Conservation (phyloP, 2,888 invertebrate genomes). For the Trachelus iudaicus region DNA sequence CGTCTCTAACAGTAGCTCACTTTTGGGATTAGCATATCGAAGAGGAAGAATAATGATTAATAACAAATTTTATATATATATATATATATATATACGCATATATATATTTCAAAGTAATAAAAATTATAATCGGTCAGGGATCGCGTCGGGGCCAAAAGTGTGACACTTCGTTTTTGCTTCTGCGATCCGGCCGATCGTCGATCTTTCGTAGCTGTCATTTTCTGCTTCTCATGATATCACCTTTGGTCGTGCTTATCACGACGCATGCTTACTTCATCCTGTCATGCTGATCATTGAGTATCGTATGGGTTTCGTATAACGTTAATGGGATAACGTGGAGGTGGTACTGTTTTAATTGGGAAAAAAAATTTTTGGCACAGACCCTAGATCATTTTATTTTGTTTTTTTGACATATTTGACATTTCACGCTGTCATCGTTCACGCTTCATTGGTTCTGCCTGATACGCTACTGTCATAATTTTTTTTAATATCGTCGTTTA, state of each 20-base stretch:
- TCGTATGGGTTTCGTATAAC: too few species aligned
- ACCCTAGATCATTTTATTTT: neutral
- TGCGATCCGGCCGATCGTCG: neutral
- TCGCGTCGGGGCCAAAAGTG: neutral
- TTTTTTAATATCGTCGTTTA: conserved; percentile 28
- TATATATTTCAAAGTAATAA: neutral
- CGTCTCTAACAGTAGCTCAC: conserved; percentile 39
- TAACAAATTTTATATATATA: neutral
- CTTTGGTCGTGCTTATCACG: too few species aligned
- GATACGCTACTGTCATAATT: conserved; percentile 59
- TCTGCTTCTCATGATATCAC: neutral
- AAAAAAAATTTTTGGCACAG: neutral
- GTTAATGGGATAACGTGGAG: too few species aligned
- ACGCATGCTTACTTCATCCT: too few species aligned
- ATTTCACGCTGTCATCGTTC: neutral
- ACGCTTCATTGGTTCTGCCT: conserved; percentile 52
- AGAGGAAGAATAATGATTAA: neutral
- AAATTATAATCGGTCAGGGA: neutral
- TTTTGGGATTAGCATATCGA: conserved; percentile 7
- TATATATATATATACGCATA: neutral
- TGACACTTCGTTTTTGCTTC: neutral
- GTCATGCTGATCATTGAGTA: too few species aligned
- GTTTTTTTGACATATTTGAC: neutral
- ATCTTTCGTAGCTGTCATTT: neutral
- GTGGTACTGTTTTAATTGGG: neutral